Evolutionary conservation across 2,888 invertebrate genomes (phyloP), one percentile per base, ranked within the genome.

Genomic region (Eueremaeus valkanovi): DNA sequence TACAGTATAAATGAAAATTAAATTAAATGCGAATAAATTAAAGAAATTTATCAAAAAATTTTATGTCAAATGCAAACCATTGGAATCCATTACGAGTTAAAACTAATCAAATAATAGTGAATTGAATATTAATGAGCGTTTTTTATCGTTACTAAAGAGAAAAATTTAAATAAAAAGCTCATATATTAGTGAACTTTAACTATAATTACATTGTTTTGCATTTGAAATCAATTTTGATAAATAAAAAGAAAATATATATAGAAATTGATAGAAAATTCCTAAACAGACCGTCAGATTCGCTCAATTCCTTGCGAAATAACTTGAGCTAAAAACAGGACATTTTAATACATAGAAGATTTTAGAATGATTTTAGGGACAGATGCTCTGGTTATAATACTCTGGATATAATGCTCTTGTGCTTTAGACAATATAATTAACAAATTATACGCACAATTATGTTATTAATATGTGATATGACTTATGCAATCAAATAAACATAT

Each of bases 71-170:
- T 16, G 13, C 45, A 5, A 45, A 9, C 18, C 3, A 45, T 2
- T 16, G 8, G 3, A 45, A 45, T 9, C 45, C 45, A 45, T 45
- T 45, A 45, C 45, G 11, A 16, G 18, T 45, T 45, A n/a, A 45
- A 45, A 45, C 55, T 27, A 55, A 55, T 55, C 55, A 55, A 55
- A 24, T 55, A 55, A 27, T 24, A 55, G 21, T 55, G 55, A 27
- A 55, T 55, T 55, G 55, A 55, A 55, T 55, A 55, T 21, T 55
- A 55, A 55, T 55, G 21, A 51, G 16, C 3, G 18, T 13, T 45
- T 45, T 27, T 8, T 24, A 55, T 55, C 9, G 9, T 55, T 45
- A 18, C 45, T 24, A 55, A 24, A 55, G 24, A 55, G 13, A 27
- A 55, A 24, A 3, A 55, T 55, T 55, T 55, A 27, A 55, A 55